phyloP scores from a whole-genome alignment of 2,113 vertebrate genomes.

The Scytalopus superciliaris region DNA sequence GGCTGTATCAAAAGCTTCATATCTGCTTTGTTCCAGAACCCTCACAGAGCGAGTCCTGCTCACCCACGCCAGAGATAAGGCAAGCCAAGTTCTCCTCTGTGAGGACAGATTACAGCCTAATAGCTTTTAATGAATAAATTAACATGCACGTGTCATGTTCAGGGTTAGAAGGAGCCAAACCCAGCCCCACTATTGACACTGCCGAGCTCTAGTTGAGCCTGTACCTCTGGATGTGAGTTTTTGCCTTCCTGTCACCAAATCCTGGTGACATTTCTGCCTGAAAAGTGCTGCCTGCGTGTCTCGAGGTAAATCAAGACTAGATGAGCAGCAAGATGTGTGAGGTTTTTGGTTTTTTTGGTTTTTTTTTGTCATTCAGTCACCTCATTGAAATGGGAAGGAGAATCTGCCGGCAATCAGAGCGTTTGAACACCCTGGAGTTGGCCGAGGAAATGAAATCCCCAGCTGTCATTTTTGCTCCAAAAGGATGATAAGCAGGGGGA shows the following conservation, averaged over 20 bases:
- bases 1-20: fast-evolving
- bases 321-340: background rate
- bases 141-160: background rate
- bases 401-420: background rate
- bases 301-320: background rate
- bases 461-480: background rate
- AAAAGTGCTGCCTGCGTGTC: background rate
- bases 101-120: background rate
- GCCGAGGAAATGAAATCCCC: background rate
- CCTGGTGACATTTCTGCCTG: background rate
- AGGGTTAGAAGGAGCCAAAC: background rate
- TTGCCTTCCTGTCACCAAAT: background rate
- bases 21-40: background rate
- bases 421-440: background rate
- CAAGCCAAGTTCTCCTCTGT: background rate
- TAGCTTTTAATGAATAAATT: background rate
- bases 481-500: background rate
- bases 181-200: background rate
- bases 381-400: background rate
- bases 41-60: background rate
- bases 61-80: background rate
- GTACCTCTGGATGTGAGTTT: background rate
- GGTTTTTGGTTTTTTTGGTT: no score
- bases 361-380: background rate
- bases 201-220: background rate